Evolutionary conservation across 2,113 vertebrate genomes (phyloP), one percentile per base, ranked within the genome.

Genomic region (Urocitellus parryii): DNA sequence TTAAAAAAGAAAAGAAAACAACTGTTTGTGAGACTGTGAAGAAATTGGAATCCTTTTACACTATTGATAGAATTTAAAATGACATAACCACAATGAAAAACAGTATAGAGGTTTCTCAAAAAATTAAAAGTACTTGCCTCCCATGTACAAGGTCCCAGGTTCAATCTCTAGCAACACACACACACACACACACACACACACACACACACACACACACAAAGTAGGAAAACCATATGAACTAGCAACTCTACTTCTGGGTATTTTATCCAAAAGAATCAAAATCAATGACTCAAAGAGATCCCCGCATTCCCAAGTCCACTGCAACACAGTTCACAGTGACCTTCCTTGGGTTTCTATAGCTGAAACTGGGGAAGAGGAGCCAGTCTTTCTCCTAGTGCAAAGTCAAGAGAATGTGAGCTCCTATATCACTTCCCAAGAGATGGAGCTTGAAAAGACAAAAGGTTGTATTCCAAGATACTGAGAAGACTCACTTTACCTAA

Each of bases 361-460:
- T 74, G 51, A 48, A 90, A 42, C 45, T 61, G 58, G 87, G 27
- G 25, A 78, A 83, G 56, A 67, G 18, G 86, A 77, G 39, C 34
- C 4, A 34, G 11, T n/a, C 45, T 81, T 88, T 94, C 45, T 93
- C 4, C 61, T 61, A 51, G 18, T 73, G 37, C 10, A 77, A 72
- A 72, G 61, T 80, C 56, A 45, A 90, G 51, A 79, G 91, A 86
- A 80, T 56, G 29, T n/a, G 79, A 96, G 39, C 68, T 73, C 58
- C 65, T 45, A 25, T 9, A n/a, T 27, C 24, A 80, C 51, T 42
- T 32, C 39, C 76, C 63, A 89, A 5, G n/a, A 34, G 18, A 20
- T 22, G 61, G 51, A 82, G 12, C 84, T 89, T 82, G 39, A 56
- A 95, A 97, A 90, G 25, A 90, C 3, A 24, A 56, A 92, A 83